phyloP scores from a whole-genome alignment of 2,797 vertebrate genomes.

The Poliocrania exsul region DNA sequence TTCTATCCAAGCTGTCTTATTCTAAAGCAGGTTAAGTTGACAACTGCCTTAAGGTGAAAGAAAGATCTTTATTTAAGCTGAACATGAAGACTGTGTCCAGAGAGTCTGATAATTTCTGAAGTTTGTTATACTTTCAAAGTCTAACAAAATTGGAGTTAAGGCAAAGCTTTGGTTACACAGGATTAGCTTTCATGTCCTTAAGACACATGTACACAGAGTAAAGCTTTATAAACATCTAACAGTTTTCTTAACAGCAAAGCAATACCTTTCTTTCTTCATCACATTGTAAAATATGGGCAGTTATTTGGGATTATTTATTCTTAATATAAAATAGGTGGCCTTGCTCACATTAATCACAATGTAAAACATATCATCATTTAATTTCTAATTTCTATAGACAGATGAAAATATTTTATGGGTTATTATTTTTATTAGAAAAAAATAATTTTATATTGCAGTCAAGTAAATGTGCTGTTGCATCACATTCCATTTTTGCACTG shows the following conservation, averaged over 20 bases:
- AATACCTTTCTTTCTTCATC: background rate
- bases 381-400: background rate
- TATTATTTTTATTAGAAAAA: background rate
- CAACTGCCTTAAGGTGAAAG: background rate
- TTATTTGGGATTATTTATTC: background rate
- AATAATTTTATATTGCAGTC: background rate
- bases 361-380: background rate
- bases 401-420: background rate
- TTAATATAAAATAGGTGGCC: background rate
- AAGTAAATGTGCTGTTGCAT: background rate
- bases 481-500: background rate
- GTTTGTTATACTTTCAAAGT: background rate
- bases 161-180: background rate
- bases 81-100: background rate
- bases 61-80: background rate
- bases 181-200: background rate
- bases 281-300: accelerated
- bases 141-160: background rate
- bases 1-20: background rate
- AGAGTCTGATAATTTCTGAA: background rate
- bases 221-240: background rate
- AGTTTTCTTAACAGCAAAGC: background rate
- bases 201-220: background rate
- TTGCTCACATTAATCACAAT: background rate
- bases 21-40: background rate